Evolutionary conservation across 2,113 vertebrate genomes (phyloP).

Genomic region (Elgaria multicarinata): DNA sequence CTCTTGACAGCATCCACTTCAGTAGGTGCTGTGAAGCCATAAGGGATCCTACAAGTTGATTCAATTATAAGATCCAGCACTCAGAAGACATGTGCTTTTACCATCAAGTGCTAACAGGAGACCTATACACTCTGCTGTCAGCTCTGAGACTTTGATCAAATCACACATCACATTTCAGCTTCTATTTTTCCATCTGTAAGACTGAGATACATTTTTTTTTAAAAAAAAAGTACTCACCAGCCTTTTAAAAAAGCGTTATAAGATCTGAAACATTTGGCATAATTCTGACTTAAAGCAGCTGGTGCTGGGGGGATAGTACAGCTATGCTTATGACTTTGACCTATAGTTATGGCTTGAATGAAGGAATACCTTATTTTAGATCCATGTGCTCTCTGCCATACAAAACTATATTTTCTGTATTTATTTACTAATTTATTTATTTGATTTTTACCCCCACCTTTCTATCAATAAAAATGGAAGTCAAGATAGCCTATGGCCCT

Average conservation of each 20-base stretch:
- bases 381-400: neutral
- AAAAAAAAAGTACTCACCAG: neutral
- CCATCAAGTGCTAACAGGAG: neutral
- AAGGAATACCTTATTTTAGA: neutral
- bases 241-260: neutral
- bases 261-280: neutral
- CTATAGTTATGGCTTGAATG: neutral
- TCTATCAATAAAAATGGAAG: too few relatives aligned
- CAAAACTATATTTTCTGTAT: neutral
- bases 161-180: neutral
- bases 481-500: too few relatives aligned
- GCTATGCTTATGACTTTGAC: neutral
- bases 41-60: neutral
- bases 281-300: neutral
- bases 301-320: neutral
- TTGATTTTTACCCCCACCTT: too few relatives aligned
- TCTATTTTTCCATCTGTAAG: neutral
- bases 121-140: neutral
- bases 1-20: neutral
- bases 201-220: neutral
- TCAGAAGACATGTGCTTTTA: neutral
- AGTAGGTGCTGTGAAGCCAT: neutral
- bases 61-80: constrained; percentile 12
- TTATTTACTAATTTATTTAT: too few relatives aligned
- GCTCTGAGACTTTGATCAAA: constrained; percentile 6